Evolutionary conservation across 92 coral and sea anemone species (phyloP), one percentile per base, ranked within the genome.

Genomic region (Chrysogorgia sp.): DNA sequence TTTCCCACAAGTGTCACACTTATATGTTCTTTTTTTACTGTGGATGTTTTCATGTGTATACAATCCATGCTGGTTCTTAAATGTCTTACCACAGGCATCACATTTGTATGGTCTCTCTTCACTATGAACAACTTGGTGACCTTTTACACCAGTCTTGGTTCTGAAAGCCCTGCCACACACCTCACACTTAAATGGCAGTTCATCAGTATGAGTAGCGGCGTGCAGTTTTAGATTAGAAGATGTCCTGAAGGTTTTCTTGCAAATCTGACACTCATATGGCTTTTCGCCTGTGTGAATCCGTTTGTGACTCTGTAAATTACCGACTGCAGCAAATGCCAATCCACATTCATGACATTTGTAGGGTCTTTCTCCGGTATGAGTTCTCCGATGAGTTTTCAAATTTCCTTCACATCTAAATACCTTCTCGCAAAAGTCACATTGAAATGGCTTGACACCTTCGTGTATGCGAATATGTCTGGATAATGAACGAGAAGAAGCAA

Each of bases 321-420:
- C 40, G 6, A 28, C 10, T 5, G 34, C 24, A 32, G 26, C 33
- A 43, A 40, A 67, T 23, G 31, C 55, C 25, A 21, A 21, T 12
- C 17, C 26, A 28, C 74, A 67, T 7, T n/a, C 20, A 24, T 37
- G 34, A 67, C 74, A 67, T 23, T 41, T 41, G 30, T 67, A 67
- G 0, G 59, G 76, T 69, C 55, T 69, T 30, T 69, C 76, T 10
- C 59, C 41, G 14, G 43, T 45, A 58, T 69, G 76, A 14, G 3
- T 1, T 25, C 17, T 59, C 2, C 33, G 33, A 33, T 59, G 65
- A 20, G 10, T 56, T 56, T 12, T 12, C 24, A 56, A 56, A 22
- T 56, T 10, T 1, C 20, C 10, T 1, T 22, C 24, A 17, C 24
- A 10, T 12, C 2, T 26, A 0, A 22, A 22, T 33, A 7, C 21